Evolutionary conservation across 1,140 invertebrate species (phyloP).

Genomic region (Sitophilus oryzae): DNA sequence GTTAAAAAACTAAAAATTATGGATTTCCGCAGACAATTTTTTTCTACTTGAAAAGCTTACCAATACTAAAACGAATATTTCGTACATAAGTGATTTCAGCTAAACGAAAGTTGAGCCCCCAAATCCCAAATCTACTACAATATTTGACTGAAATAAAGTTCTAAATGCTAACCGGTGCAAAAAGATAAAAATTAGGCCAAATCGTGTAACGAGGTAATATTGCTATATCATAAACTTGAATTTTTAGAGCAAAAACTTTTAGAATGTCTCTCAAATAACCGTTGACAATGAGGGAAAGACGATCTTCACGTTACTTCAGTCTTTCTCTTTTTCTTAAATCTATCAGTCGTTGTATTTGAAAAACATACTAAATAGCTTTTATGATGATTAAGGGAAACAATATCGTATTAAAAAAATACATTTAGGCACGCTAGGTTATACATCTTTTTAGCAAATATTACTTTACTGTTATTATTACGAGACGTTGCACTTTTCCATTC

Average conservation of each 20-base stretch:
- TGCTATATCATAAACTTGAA: background rate
- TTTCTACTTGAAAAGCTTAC: too few species aligned
- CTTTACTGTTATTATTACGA: constrained; percentile 23
- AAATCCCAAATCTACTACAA: too few species aligned
- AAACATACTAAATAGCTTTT: background rate
- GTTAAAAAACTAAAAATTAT: too few species aligned
- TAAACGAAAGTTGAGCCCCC: too few species aligned
- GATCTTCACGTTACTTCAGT: too few species aligned
- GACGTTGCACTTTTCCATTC: constrained; percentile 10
- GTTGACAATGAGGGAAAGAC: background rate
- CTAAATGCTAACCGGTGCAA: background rate
- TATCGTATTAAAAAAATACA: constrained; percentile 15
- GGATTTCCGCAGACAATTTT: too few species aligned
- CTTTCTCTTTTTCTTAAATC: background rate
- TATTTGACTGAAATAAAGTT: background rate
- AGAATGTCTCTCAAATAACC: background rate
- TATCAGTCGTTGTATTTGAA: background rate
- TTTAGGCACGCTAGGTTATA: constrained; percentile 31
- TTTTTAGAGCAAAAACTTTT: background rate
- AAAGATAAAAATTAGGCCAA: background rate
- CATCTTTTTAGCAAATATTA: constrained; percentile 29
- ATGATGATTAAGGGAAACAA: background rate
- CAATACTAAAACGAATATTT: too few species aligned
- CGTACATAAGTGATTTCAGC: background rate
- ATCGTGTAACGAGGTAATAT: background rate